Evolutionary conservation across 2,797 vertebrate species (phyloP).

Genomic region (Lophura swinhoii): DNA sequence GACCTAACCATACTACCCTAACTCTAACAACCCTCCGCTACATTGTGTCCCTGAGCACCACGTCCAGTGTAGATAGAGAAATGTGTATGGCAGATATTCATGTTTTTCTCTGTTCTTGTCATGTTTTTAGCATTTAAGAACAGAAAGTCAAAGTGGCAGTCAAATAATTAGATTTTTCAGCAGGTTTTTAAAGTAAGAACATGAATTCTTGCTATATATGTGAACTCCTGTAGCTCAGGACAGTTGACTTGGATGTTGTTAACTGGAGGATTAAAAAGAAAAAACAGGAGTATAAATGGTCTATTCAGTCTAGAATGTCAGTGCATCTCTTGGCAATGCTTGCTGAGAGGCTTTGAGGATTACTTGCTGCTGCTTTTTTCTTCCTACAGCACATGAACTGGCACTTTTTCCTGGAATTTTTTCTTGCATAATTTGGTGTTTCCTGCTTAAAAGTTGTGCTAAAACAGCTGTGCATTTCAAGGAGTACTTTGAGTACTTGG

Average conservation of each 20-base stretch:
- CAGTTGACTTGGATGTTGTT: neutral
- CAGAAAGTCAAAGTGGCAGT: neutral
- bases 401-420: neutral
- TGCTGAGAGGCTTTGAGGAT: slow-evolving; percentile 11
- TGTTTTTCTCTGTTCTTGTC: neutral
- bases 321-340: slow-evolving; percentile 34
- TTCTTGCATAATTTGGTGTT: neutral
- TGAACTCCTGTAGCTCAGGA: neutral
- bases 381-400: neutral
- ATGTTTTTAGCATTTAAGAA: neutral
- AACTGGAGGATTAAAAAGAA: neutral
- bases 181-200: neutral
- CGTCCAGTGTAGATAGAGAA: neutral
- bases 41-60: too few species aligned
- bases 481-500: neutral
- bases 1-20: too few species aligned
- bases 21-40: too few species aligned
- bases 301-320: neutral
- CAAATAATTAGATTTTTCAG: slow-evolving; percentile 3
- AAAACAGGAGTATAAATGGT: neutral
- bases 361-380: slow-evolving; percentile 1
- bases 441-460: neutral
- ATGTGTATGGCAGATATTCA: neutral
- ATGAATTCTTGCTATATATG: neutral
- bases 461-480: neutral